Percentiles rank a stretch among this genome's conserved stretches.
Conservation (phyloP, 2,888 invertebrate species). For the Steinernema scapterisci region DNA sequence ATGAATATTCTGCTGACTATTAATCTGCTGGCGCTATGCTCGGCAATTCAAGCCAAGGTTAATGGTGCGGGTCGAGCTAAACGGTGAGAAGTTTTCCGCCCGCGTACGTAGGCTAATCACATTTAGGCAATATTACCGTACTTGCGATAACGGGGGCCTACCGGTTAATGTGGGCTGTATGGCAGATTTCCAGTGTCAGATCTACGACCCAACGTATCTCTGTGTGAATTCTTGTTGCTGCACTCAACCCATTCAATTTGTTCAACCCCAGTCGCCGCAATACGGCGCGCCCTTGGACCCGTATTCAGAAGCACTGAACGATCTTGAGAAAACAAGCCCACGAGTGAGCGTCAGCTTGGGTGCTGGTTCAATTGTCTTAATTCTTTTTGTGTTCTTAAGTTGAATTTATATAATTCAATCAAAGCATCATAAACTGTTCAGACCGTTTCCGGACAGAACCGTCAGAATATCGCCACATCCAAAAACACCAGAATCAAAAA, state of each 20-base stretch:
- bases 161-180: not conserved
- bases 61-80: not conserved
- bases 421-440: too few relatives aligned
- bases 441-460: too few relatives aligned
- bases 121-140: not conserved
- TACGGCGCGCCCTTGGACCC: not conserved
- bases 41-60: too few relatives aligned
- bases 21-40: too few relatives aligned
- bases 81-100: not conserved
- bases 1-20: too few relatives aligned
- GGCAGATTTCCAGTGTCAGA: not conserved
- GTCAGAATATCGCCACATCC: too few relatives aligned
- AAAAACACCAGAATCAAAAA: too few relatives aligned
- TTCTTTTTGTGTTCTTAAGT: too few relatives aligned
- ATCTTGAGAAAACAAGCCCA: not conserved
- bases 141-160: not conserved
- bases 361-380: too few relatives aligned
- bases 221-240: constrained; percentile 1
- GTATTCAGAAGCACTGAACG: not conserved
- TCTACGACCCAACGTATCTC: constrained; percentile 4
- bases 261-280: not conserved
- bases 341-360: too few relatives aligned
- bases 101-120: not conserved
- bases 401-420: too few relatives aligned
- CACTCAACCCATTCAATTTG: not conserved